phyloP scores from a whole-genome alignment of 2,888 invertebrate species.

The Cosmia pyralina region DNA sequence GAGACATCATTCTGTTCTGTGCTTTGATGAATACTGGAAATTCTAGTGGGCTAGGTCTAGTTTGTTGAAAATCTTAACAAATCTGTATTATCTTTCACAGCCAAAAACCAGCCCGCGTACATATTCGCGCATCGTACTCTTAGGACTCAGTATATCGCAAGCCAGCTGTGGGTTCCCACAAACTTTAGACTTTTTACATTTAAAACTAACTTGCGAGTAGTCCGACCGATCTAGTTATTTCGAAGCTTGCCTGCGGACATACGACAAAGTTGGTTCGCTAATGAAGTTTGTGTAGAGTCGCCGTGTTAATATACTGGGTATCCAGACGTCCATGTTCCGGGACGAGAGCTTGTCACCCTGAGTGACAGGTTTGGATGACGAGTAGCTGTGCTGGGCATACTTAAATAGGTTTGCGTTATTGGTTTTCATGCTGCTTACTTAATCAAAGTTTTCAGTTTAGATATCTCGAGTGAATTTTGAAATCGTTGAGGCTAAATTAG shows the following conservation, averaged over 20 bases:
- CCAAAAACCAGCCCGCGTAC: background rate
- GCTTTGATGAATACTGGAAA: background rate
- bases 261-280: conserved; percentile 46
- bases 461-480: background rate
- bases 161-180: conserved; percentile 20
- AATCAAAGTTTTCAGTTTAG: conserved; percentile 28
- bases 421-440: conserved; percentile 14
- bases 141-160: background rate
- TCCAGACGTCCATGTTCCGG: conserved; percentile 17
- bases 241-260: conserved; percentile 27
- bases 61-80: conserved; percentile 1
- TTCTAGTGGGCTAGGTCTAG: background rate
- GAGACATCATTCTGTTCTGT: background rate
- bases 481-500: background rate
- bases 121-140: background rate
- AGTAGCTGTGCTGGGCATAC: conserved; percentile 7
- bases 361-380: conserved; percentile 35
- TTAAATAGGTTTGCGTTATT: conserved; percentile 22
- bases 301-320: conserved; percentile 29
- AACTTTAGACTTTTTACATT: conserved; percentile 41
- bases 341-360: conserved; percentile 36
- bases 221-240: conserved; percentile 44
- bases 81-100: conserved; percentile 7
- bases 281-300: conserved; percentile 48
- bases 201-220: conserved; percentile 42